Evolutionary conservation across 2,113 vertebrate genomes (phyloP).

Genomic region (Anas platyrhynchos): DNA sequence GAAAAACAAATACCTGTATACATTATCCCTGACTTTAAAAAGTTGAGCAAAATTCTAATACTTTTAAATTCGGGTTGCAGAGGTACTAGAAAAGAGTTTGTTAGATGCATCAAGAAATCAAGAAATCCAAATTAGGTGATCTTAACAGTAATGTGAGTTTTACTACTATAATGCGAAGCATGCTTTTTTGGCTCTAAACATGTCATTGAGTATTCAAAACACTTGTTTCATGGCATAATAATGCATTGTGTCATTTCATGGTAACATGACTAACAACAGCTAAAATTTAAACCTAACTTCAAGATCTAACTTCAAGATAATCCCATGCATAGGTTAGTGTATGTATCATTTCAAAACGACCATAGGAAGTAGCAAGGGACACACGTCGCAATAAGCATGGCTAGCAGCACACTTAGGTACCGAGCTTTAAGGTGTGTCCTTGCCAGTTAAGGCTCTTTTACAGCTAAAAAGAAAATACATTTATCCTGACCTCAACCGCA

Average conservation of each 20-base stretch:
- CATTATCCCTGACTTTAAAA: neutral
- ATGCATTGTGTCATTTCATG: neutral
- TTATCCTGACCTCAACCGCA: neutral
- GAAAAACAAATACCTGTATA: neutral
- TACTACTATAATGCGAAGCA: neutral
- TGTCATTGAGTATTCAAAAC: neutral
- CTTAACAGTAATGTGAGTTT: neutral
- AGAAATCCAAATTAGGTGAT: neutral
- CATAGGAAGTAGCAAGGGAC: neutral
- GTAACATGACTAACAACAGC: neutral
- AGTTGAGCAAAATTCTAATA: neutral
- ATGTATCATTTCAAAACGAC: neutral
- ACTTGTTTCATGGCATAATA: neutral
- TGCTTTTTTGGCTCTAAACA: neutral
- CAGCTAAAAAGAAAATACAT: neutral
- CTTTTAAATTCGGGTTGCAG: neutral
- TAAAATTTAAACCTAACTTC: neutral
- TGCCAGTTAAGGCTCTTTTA: neutral
- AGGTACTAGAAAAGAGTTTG: neutral
- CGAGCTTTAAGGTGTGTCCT: neutral
- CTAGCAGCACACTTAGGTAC: neutral
- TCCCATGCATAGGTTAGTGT: neutral
- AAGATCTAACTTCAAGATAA: neutral
- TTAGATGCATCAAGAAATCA: neutral
- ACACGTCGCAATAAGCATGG: neutral